Evolutionary conservation across 2,797 vertebrate species (phyloP).

Genomic region (Malacoctenus gilli): DNA sequence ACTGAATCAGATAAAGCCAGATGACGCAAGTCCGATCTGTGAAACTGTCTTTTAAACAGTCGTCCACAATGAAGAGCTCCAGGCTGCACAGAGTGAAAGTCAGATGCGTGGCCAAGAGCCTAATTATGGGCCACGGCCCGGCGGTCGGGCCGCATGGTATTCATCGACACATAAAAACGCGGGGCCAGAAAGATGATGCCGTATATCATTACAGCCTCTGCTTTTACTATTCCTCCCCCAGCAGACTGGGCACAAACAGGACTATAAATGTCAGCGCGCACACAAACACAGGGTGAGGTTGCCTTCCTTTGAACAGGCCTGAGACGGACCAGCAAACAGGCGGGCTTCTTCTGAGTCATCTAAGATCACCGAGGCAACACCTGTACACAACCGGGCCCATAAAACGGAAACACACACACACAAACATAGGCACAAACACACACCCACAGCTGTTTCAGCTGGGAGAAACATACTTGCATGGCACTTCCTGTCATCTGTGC

Average conservation of each 20-base stretch:
- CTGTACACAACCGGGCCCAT: constrained; percentile 52
- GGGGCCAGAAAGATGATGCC: neutral
- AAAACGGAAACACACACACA: constrained; percentile 55
- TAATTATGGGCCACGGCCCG: neutral
- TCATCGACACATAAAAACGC: neutral
- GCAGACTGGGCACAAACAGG: constrained; percentile 24
- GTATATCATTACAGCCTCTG: neutral
- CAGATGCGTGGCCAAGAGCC: neutral
- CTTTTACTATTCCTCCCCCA: constrained; percentile 1
- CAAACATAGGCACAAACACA: constrained; percentile 63
- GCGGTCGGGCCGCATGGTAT: neutral
- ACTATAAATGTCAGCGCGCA: constrained; percentile 49
- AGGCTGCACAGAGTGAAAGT: too few species aligned
- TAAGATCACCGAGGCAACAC: constrained; percentile 69
- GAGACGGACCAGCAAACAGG: constrained; percentile 53
- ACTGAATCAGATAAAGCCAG: too few species aligned
- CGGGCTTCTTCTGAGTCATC: constrained; percentile 57
- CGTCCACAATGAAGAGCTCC: too few species aligned
- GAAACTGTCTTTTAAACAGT: too few species aligned
- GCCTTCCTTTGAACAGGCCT: constrained; percentile 39
- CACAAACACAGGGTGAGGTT: constrained; percentile 12
- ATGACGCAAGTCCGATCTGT: too few species aligned
- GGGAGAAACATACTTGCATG: constrained; percentile 25
- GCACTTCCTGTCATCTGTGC: constrained; percentile 52
- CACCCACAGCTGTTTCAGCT: constrained; percentile 39